Percentiles rank a stretch among this genome's conserved stretches.
Evolutionary conservation across 2,113 vertebrate genomes (phyloP).

Genomic region (Spermophilus dauricus): DNA sequence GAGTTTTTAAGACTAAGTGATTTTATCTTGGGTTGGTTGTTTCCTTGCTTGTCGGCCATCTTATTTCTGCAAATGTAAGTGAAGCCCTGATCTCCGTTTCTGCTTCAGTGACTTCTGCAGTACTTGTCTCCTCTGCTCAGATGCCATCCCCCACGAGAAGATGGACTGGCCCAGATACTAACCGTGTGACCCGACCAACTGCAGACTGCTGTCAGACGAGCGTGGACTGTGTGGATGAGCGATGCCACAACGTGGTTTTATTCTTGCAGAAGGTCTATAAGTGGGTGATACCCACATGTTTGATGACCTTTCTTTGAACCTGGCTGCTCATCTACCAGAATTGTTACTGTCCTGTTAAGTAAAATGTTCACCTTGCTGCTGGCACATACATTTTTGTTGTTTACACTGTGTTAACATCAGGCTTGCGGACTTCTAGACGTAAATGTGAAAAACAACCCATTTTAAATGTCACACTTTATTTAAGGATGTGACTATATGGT

Average conservation of each 20-base stretch:
- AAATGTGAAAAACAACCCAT: background rate
- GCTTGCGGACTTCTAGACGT: background rate
- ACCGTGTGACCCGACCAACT: constrained; percentile 73
- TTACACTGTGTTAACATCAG: constrained; percentile 30
- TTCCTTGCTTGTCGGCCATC: constrained; percentile 74
- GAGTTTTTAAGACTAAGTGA: constrained; percentile 81
- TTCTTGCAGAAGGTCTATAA: constrained; percentile 66
- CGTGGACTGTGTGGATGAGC: constrained; percentile 71
- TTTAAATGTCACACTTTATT: background rate
- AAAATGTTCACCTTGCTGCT: constrained; percentile 72
- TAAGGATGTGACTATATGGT: background rate
- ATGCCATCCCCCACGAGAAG: constrained; percentile 34
- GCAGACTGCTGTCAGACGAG: constrained; percentile 54
- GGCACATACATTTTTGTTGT: constrained; percentile 64
- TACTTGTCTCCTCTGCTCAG: constrained; percentile 45
- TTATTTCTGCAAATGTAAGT: constrained; percentile 72
- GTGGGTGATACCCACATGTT: background rate
- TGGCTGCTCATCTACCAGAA: constrained; percentile 65
- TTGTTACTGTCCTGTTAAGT: constrained; percentile 74
- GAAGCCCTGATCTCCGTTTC: constrained; percentile 71
- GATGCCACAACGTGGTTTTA: constrained; percentile 73
- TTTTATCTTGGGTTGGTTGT: constrained; percentile 79
- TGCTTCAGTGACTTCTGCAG: constrained; percentile 56
- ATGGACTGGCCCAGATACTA: constrained; percentile 73
- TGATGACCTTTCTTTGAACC: constrained; percentile 59